A percentile compares a stretch with the other conserved stretches of the same genome.
Evolutionary conservation across 1,140 invertebrate species (phyloP).

Genomic region (Papilio machaon): DNA sequence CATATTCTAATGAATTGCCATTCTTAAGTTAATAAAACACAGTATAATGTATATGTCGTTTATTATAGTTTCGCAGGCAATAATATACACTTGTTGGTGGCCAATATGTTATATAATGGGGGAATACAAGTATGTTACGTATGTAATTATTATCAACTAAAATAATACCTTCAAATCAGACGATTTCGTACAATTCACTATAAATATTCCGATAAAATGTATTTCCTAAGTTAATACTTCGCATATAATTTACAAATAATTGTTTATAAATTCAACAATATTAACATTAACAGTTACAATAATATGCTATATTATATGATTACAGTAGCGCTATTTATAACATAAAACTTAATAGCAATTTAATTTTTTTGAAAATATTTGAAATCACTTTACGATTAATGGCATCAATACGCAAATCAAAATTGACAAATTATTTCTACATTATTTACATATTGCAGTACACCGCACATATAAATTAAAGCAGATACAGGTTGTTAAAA

Average conservation of each 20-base stretch:
- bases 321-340: conserved; percentile 38
- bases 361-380: conserved; percentile 6
- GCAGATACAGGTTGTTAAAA: conserved; percentile 6
- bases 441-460: conserved; percentile 34
- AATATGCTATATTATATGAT: conserved; percentile 43
- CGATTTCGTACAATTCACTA: conserved; percentile 1
- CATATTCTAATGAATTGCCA: too few relatives aligned
- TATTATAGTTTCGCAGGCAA: conserved; percentile 61
- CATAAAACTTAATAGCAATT: conserved; percentile 25
- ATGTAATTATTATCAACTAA: conserved; percentile 27
- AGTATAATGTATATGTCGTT: conserved; percentile 50
- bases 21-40: conserved; percentile 23
- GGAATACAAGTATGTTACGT: conserved; percentile 32
- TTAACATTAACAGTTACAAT: conserved; percentile 59
- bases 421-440: conserved; percentile 3
- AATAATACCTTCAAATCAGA: conserved; percentile 22
- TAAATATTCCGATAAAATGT: conserved; percentile 42
- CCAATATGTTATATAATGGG: conserved; percentile 47
- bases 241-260: conserved; percentile 49
- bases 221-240: conserved; percentile 13
- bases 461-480: conserved; percentile 26
- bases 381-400: conserved; percentile 12
- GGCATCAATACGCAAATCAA: conserved; percentile 29
- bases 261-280: conserved; percentile 63
- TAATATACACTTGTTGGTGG: conserved; percentile 59